Evolutionary conservation across 2,888 invertebrate genomes (phyloP), one percentile per base, ranked within the genome.

Genomic region (Podotricha telesiphe): DNA sequence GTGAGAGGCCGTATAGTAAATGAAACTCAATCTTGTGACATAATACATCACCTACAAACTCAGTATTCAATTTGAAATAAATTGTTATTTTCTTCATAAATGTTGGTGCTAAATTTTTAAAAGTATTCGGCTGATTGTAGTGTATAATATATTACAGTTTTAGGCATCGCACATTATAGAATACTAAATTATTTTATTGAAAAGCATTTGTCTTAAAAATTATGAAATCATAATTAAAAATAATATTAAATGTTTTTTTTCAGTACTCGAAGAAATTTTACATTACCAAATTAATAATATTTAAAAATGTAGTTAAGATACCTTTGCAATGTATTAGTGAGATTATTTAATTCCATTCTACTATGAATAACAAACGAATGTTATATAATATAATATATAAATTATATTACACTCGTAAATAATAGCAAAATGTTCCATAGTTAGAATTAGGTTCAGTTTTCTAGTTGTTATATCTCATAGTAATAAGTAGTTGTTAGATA

Each of bases 1-100:
- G 62, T 62, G 63, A 50, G 71, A 71, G 68, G 71, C 71, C 71
- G 69, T 71, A 69, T 66, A 63, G 56, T 42, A 40, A 42, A 19
- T 42, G 1, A 20, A 42, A 59, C 37, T 40, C 15, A 58, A 20
- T 58, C 40, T 22, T 28, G 34, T 34, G 8, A 47, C 17, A 48
- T n/a, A 13, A 34, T 11, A n/a, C 5, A 7, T 34, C 45, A 47
- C 5, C 22, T 15, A 17, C 17, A 37, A 17, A 28, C 19, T 17
- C 17, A 28, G 7, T 17, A 34, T 34, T 34, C 1, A 61, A 34
- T 17, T 28, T 10, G 8, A 11, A 53, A 28, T 40, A 37, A 11
- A 47, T 45, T 47, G 11, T 28, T 28, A 5, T 47, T 47, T 48
- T 34, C 28, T 62, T 28, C 34, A 48, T 48, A 28, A 62, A 48